Evolutionary conservation across 2,797 vertebrate genomes (phyloP).

Genomic region (Phoxinus dragarum): DNA sequence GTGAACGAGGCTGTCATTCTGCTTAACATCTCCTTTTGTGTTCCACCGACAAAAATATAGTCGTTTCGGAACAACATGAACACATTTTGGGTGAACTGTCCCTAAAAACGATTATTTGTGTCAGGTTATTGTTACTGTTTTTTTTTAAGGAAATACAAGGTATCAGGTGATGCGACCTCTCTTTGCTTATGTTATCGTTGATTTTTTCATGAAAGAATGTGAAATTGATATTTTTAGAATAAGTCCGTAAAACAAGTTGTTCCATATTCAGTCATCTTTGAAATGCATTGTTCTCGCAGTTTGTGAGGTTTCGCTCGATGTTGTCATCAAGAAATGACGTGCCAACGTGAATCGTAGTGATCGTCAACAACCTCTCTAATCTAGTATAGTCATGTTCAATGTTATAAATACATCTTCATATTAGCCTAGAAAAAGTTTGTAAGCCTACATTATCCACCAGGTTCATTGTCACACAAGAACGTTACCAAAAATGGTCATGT

Average conservation of each 20-base stretch:
- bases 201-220: neutral
- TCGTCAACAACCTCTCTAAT: neutral
- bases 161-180: neutral
- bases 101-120: neutral
- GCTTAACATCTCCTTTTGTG: neutral
- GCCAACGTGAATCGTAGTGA: neutral
- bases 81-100: neutral
- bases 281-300: neutral
- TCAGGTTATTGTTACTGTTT: too few relatives aligned
- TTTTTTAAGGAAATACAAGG: neutral
- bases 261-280: neutral
- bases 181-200: neutral
- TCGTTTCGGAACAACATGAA: neutral
- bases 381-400: neutral
- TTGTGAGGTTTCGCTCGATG: neutral
- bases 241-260: neutral
- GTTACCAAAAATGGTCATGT: constrained; percentile 6
- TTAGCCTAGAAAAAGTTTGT: neutral
- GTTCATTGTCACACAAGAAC: neutral
- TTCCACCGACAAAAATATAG: neutral
- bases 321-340: neutral
- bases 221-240: neutral
- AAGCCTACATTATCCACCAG: neutral
- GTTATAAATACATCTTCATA: neutral
- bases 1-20: neutral